phyloP scores from a whole-genome alignment of 92 coral and sea anemone species.

The Bergia sp. region DNA sequence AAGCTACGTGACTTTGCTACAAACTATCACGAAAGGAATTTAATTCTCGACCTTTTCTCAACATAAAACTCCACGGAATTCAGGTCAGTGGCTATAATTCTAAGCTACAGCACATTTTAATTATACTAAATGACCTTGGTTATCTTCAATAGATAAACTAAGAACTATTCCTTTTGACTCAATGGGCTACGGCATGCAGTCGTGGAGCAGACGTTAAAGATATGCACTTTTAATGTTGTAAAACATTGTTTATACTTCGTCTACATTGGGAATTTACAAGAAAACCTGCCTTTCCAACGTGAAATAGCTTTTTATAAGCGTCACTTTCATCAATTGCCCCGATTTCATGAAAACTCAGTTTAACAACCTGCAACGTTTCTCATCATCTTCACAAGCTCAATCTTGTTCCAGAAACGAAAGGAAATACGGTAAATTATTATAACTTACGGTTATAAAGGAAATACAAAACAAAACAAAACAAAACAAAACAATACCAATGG shows the following conservation, averaged over 20 bases:
- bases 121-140: background rate
- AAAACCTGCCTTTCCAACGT: background rate
- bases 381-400: background rate
- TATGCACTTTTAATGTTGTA: background rate
- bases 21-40: background rate
- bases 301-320: background rate
- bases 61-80: background rate
- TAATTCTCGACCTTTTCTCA: background rate
- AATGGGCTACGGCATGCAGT: background rate
- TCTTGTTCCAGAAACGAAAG: background rate
- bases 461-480: too few relatives aligned
- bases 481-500: background rate
- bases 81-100: background rate
- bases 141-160: background rate
- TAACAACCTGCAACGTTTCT: too few relatives aligned
- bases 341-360: too few relatives aligned
- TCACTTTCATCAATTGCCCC: background rate
- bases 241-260: background rate
- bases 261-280: background rate
- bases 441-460: background rate
- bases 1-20: constrained; percentile 1
- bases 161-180: background rate
- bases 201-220: background rate
- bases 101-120: background rate
- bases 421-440: background rate